Evolutionary conservation across 2,797 vertebrate genomes (phyloP).

Genomic region (Austrolebias charrua): DNA sequence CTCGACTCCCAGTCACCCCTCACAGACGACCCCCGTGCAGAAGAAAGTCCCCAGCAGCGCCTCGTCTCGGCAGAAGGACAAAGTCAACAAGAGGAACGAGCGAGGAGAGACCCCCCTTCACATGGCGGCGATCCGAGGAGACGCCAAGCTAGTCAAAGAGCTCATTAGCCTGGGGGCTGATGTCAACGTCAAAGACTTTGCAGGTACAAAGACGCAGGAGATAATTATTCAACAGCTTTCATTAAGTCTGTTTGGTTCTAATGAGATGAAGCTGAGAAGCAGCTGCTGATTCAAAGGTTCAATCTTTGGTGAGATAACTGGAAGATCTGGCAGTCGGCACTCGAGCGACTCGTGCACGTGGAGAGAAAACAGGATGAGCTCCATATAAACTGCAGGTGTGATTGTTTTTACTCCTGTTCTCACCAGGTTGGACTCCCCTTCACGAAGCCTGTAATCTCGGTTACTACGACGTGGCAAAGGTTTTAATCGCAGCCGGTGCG

Average conservation of each 20-base stretch:
- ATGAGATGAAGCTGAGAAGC: conserved; percentile 24
- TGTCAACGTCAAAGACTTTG: conserved; percentile 99
- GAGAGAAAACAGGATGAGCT: neutral
- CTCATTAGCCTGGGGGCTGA: conserved; percentile 96
- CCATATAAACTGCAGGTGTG: too few relatives aligned
- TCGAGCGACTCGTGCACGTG: conserved; percentile 1
- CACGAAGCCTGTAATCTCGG: conserved; percentile 99
- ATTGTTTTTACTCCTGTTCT: neutral
- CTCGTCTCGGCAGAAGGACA: conserved; percentile 95
- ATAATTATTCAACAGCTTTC: conserved; percentile 23
- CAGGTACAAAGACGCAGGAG: conserved; percentile 79
- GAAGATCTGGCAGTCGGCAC: neutral
- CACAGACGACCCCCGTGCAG: conserved; percentile 89
- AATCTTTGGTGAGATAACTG: conserved; percentile 9
- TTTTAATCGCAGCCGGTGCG: conserved; percentile 94
- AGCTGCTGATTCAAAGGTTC: conserved; percentile 18
- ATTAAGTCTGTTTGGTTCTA: conserved; percentile 12
- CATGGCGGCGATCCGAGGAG: conserved; percentile 97
- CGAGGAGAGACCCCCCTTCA: conserved; percentile 96
- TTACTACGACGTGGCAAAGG: conserved; percentile 96
- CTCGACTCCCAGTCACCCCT: conserved; percentile 93
- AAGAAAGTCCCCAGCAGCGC: conserved; percentile 92
- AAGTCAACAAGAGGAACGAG: conserved; percentile 99
- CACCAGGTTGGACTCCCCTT: conserved; percentile 94
- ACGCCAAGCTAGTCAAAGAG: conserved; percentile 96